Base-by-base conservation (phyloP, 1,140 invertebrate species). In the Drosophila trapezifrons region DNA sequence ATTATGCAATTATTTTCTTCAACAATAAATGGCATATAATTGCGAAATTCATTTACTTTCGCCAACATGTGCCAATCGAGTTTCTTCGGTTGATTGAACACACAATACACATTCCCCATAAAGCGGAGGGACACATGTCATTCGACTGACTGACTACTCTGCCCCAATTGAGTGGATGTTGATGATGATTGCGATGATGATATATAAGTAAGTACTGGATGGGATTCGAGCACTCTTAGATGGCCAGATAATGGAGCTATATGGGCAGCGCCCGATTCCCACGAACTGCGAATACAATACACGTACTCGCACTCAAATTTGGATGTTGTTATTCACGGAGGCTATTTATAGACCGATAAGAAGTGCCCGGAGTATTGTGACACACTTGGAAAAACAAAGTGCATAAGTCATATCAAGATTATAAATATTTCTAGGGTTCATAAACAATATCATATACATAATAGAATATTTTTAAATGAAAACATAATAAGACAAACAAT, bases 291-390 rank as follows among this genome's bases (percentile, higher is more conserved):
- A 59, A 42, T 10, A 32, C 27, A 35, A 43, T 32, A 22, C 27
- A 42, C 9, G 62, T 45, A 42, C 37, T 43, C 18, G 56, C 27
- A 45, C 56, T 38, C 35, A 35, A 65, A 35, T 67, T 65, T 51
- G 60, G 45, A 51, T 65, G 65, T 67, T 66, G 65, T 65, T 65
- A 42, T 67, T 51, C 60, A 43, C 60, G 35, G 9, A 42, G 20
- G 8, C 45, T 69, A 66, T 66, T 69, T 66, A 37, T 51, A 66
- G 46, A 35, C 35, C 38, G 65, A 69, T 69, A 69, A 69, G 46
- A 17, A 32, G 12, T 7, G 6, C 25, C 25, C 4, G 32, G 10
- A 67, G 35, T 51, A 17, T 49, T 52, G 15, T 42, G 42, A 12
- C 43, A 32, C 42, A 66, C 59, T 42, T n/a, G 45, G 57, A 32